Evolutionary conservation across 2,797 vertebrate genomes (phyloP).

Genomic region (Gobio occitaniae): DNA sequence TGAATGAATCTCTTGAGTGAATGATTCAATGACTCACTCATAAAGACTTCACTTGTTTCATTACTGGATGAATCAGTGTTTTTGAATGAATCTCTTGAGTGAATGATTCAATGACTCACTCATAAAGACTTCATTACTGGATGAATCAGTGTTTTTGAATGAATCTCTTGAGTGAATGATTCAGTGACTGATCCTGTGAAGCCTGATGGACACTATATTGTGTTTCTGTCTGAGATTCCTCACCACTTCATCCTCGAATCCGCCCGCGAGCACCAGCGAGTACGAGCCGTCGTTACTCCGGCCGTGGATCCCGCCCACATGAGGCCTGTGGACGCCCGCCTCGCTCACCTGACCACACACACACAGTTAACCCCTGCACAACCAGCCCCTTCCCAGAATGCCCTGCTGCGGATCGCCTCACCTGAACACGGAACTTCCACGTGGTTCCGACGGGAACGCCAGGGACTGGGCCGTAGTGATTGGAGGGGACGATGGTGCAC

Average conservation of each 20-base stretch:
- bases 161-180: too few species aligned
- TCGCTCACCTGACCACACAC: slow-evolving; percentile 89
- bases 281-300: slow-evolving; percentile 97
- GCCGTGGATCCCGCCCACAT: slow-evolving; percentile 97
- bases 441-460: slow-evolving; percentile 95
- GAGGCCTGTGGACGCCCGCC: slow-evolving; percentile 96
- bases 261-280: slow-evolving; percentile 95
- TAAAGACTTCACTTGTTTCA: too few species aligned
- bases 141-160: too few species aligned
- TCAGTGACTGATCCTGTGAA: too few species aligned
- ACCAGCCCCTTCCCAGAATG: not conserved
- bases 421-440: slow-evolving; percentile 99
- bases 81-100: too few species aligned
- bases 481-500: slow-evolving; percentile 97
- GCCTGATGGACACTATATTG: too few species aligned
- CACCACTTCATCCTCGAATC: slow-evolving; percentile 99
- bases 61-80: too few species aligned
- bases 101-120: too few species aligned
- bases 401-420: slow-evolving; percentile 65
- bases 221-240: slow-evolving; percentile 54
- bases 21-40: too few species aligned
- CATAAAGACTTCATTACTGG: too few species aligned
- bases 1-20: too few species aligned
- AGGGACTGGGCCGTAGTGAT: slow-evolving; percentile 96
- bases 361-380: not conserved